These are phyloP conservation scores for Chaetophractus vellerosus DNA, from an alignment of 2,797 vertebrate species.

Conservation along the genomic window DNA sequence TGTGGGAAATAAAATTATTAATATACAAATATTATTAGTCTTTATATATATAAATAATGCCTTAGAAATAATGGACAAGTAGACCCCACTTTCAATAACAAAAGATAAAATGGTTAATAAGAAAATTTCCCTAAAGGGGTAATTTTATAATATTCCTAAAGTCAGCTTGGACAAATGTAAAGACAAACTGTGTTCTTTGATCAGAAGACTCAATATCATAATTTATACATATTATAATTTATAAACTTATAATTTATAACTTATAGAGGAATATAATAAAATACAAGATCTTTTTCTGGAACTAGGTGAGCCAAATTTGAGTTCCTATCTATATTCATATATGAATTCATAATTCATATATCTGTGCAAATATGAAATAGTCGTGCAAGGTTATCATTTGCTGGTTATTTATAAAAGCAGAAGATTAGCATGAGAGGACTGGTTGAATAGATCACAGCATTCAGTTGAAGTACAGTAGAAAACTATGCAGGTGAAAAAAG, in stretches of 20 bases:
- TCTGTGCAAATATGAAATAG: neutral
- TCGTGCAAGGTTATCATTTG: neutral
- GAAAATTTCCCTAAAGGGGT: neutral
- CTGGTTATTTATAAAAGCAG: neutral
- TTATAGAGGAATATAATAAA: slow-evolving; percentile 4
- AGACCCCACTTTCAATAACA: neutral
- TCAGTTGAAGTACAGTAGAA: neutral
- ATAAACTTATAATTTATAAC: neutral
- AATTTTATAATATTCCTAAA: neutral
- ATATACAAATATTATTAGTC: neutral
- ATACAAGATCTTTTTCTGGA: neutral
- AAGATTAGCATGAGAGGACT: neutral
- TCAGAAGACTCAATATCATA: neutral
- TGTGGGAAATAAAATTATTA: neutral
- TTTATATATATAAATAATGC: neutral
- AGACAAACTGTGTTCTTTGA: neutral
- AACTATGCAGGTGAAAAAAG: neutral
- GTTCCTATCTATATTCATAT: neutral
- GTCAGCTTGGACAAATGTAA: neutral
- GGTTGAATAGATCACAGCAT: neutral
- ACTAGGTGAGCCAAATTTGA: neutral
- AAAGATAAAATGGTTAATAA: neutral
- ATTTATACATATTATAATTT: neutral
- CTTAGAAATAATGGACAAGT: slow-evolving; percentile 16
- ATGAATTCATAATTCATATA: too few species aligned